Evolutionary conservation across 2,113 vertebrate species (phyloP).

Genomic region (Nothobranchius kuhntae): DNA sequence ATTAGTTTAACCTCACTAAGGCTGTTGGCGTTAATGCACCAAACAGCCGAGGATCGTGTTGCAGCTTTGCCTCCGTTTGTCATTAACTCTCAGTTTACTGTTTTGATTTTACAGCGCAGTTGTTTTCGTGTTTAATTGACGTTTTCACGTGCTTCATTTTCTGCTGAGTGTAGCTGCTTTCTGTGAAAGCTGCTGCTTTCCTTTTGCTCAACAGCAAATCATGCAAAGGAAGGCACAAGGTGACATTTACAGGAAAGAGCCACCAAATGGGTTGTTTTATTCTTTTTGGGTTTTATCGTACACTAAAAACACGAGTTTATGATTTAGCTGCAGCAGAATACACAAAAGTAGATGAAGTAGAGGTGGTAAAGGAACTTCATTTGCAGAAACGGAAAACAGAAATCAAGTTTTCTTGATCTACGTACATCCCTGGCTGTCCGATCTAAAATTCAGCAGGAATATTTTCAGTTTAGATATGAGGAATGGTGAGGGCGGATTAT

Average conservation of each 20-base stretch:
- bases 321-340: too few relatives aligned
- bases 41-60: too few relatives aligned
- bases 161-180: constrained; percentile 2
- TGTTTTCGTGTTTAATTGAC: background rate
- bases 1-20: too few relatives aligned
- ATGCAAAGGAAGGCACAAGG: background rate
- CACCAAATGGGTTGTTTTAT: background rate
- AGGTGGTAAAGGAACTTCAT: too few relatives aligned
- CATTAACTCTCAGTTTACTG: background rate
- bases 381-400: too few relatives aligned
- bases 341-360: too few relatives aligned
- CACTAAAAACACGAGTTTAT: too few relatives aligned
- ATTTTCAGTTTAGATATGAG: constrained; percentile 19
- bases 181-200: background rate
- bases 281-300: too few relatives aligned
- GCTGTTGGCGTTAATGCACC: too few relatives aligned
- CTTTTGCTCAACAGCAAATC: too few relatives aligned
- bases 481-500: constrained; percentile 13
- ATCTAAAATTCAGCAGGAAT: constrained; percentile 9
- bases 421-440: constrained; percentile 6
- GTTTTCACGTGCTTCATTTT: background rate
- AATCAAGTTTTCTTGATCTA: too few relatives aligned
- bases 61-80: too few relatives aligned
- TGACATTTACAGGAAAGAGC: background rate
- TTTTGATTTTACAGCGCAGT: background rate